Conservation (phyloP, 2,113 vertebrate genomes). For the Paramisgurnus dabryanus region DNA sequence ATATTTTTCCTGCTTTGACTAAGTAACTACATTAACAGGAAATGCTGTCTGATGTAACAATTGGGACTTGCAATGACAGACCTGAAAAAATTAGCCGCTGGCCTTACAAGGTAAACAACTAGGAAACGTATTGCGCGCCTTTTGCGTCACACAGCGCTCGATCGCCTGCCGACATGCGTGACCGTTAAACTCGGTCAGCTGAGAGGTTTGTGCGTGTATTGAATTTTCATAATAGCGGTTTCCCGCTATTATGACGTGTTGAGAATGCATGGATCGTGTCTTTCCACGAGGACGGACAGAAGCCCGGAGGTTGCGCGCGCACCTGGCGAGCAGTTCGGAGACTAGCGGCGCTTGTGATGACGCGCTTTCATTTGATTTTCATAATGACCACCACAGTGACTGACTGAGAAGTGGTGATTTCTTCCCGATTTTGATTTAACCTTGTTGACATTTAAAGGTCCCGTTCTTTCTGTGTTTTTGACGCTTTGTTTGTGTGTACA, state of each 20-base stretch:
- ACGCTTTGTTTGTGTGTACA: too few species aligned
- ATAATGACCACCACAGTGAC: neutral
- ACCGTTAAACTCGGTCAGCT: neutral
- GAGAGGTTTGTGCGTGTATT: neutral
- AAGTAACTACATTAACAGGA: too few species aligned
- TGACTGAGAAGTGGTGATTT: too few species aligned
- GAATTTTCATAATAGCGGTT: constrained; percentile 5
- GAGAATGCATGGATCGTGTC: constrained; percentile 8
- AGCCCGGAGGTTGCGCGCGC: constrained; percentile 5
- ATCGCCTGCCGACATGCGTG: neutral
- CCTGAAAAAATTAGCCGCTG: neutral
- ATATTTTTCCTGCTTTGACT: fast-evolving
- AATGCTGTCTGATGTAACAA: too few species aligned
- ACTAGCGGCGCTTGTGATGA: neutral
- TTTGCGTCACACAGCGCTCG: constrained; percentile 49
- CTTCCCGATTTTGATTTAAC: too few species aligned
- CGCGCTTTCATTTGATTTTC: neutral
- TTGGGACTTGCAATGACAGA: neutral
- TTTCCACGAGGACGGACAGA: constrained; percentile 30
- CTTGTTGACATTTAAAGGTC: too few species aligned
- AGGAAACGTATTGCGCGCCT: constrained; percentile 59
- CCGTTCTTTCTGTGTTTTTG: too few species aligned
- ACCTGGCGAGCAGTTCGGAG: constrained; percentile 25
- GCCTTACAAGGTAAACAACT: constrained; percentile 55
- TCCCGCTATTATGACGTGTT: constrained; percentile 11